These are phyloP conservation scores for Istiophorus platypterus DNA, from an alignment of 2,113 vertebrate genomes.

Conservation along the genomic window DNA sequence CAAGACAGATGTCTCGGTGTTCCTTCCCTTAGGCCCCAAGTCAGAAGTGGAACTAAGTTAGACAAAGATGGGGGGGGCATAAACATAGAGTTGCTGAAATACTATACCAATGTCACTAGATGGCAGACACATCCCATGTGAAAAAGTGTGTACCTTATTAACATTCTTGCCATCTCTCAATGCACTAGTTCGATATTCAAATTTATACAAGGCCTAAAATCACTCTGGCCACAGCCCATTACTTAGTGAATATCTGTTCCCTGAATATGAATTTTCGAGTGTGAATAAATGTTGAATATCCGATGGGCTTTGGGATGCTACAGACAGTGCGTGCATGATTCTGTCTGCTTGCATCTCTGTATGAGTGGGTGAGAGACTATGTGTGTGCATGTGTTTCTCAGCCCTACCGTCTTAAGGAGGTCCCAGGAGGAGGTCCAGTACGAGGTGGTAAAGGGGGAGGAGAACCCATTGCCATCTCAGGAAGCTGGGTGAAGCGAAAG, in stretches of 20 bases:
- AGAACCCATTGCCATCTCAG: slow-evolving; percentile 95
- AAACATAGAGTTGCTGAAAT: slow-evolving; percentile 33
- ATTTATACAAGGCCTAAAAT: slow-evolving; percentile 76
- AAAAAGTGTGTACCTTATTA: slow-evolving; percentile 53
- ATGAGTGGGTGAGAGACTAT: slow-evolving; percentile 21
- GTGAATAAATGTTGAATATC: slow-evolving; percentile 53
- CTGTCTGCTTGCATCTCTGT: slow-evolving; percentile 9
- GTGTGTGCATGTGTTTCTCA: slow-evolving; percentile 27
- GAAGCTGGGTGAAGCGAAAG: slow-evolving; percentile 98
- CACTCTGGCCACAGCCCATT: slow-evolving; percentile 55
- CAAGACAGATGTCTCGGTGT: slow-evolving; percentile 86
- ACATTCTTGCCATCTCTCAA: slow-evolving; percentile 73
- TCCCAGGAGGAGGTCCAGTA: slow-evolving; percentile 91
- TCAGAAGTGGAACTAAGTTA: slow-evolving; percentile 92
- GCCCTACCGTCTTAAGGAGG: slow-evolving; percentile 89
- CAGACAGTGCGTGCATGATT: slow-evolving; percentile 20
- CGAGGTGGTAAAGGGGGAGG: slow-evolving; percentile 95
- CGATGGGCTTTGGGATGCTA: slow-evolving; percentile 32
- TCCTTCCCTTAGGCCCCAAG: slow-evolving; percentile 91
- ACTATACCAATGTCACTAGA: slow-evolving; percentile 60
- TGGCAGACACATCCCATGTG: slow-evolving; percentile 54
- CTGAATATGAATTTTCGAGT: slow-evolving; percentile 66
- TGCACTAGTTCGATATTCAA: slow-evolving; percentile 75
- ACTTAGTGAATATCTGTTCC: slow-evolving; percentile 54
- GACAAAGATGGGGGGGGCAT: slow-evolving; percentile 17